A percentile compares a stretch with the other conserved stretches of the same genome.
Evolutionary conservation across 1,140 invertebrate genomes (phyloP).

Genomic region (Drosophila rhopaloa): DNA sequence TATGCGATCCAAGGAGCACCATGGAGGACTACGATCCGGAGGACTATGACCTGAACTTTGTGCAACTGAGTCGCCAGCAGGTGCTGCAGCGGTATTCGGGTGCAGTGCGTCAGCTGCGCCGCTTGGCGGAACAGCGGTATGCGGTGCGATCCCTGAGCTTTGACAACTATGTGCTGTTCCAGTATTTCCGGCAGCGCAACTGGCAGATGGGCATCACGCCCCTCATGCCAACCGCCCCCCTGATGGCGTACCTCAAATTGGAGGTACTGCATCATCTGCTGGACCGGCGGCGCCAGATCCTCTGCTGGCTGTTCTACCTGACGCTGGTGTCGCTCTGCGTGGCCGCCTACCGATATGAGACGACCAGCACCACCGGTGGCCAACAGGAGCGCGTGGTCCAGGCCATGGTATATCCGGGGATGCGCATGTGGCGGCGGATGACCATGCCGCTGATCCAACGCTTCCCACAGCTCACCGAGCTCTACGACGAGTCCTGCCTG

Average conservation of each 20-base stretch:
- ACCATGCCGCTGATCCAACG: slow-evolving; percentile 85
- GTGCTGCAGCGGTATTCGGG: slow-evolving; percentile 67
- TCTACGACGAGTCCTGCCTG: slow-evolving; percentile 90
- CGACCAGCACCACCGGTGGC: slow-evolving; percentile 67
- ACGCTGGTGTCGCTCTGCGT: slow-evolving; percentile 67
- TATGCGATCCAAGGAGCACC: neutral
- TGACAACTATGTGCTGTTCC: slow-evolving; percentile 77
- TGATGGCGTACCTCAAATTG: slow-evolving; percentile 62
- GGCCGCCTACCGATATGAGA: slow-evolving; percentile 75
- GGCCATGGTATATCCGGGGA: slow-evolving; percentile 85
- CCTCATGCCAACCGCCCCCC: slow-evolving; percentile 15
- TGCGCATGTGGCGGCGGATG: slow-evolving; percentile 85
- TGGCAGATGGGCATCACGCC: slow-evolving; percentile 6
- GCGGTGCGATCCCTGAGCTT: slow-evolving; percentile 71
- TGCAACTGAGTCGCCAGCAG: slow-evolving; percentile 71
- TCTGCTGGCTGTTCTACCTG: slow-evolving; percentile 79
- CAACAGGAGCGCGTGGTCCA: slow-evolving; percentile 84
- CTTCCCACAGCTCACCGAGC: slow-evolving; percentile 85
- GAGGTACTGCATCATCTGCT: slow-evolving; percentile 77
- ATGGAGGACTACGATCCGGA: slow-evolving; percentile 34
- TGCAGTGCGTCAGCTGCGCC: slow-evolving; percentile 61
- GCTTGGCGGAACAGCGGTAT: slow-evolving; percentile 67
- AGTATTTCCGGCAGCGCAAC: slow-evolving; percentile 75
- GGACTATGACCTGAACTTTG: slow-evolving; percentile 65
- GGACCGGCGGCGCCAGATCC: slow-evolving; percentile 74